phyloP scores from a whole-genome alignment of 2,888 invertebrate genomes.

The Cosmorhoe ocellata region DNA sequence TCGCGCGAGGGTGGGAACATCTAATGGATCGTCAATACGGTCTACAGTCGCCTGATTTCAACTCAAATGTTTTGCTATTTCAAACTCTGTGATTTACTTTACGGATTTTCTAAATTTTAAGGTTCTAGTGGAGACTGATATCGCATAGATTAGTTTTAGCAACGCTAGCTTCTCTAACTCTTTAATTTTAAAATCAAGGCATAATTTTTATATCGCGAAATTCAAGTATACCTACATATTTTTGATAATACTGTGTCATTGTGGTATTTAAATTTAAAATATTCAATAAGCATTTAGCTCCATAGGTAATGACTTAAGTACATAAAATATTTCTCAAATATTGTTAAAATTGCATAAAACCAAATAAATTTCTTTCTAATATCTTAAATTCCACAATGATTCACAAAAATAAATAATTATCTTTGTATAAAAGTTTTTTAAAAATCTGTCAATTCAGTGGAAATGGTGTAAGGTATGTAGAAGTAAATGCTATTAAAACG shows the following conservation, averaged over 20 bases:
- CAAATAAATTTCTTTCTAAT: neutral
- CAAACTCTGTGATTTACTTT: constrained; percentile 81
- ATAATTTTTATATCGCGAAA: constrained; percentile 55
- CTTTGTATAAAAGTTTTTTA: constrained; percentile 48
- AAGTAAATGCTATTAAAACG: constrained; percentile 56
- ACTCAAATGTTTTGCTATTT: constrained; percentile 76
- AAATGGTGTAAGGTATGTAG: constrained; percentile 74
- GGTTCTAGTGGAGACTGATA: constrained; percentile 82
- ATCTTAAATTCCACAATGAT: constrained; percentile 54
- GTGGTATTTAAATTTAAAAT: constrained; percentile 31
- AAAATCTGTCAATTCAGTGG: constrained; percentile 75
- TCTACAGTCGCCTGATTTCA: constrained; percentile 64
- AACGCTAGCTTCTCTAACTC: constrained; percentile 80
- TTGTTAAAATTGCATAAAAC: no score
- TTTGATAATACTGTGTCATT: constrained; percentile 38
- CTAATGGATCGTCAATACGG: constrained; percentile 41
- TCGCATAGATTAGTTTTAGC: constrained; percentile 82
- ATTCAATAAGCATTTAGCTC: neutral
- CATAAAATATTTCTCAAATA: neutral
- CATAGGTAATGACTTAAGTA: neutral
- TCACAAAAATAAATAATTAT: constrained; percentile 48
- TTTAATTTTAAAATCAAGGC: constrained; percentile 64
- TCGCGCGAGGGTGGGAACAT: constrained; percentile 59
- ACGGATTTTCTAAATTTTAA: constrained; percentile 81
- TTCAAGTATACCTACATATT: constrained; percentile 31